Base-by-base conservation (phyloP, 2,113 vertebrate species). In the Seriola dumerili region DNA sequence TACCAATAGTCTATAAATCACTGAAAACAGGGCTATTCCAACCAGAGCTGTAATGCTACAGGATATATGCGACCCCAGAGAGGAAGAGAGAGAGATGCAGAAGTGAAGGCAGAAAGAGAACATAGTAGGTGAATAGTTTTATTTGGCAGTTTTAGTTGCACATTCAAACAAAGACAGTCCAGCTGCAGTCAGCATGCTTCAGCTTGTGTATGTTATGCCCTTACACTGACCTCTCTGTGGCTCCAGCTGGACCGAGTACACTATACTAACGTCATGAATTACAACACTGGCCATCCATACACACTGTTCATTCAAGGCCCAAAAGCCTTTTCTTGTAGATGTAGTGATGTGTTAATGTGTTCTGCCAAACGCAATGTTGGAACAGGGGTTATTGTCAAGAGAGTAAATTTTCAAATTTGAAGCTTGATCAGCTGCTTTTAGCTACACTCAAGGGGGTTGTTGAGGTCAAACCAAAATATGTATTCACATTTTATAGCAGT, bases 11-110 rank as follows among this genome's bases (percentile, higher is more conserved):
- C 73, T 29, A 76, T 91, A 69, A 91, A 86, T 91, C 88, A 88
- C 1, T 12, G 13, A 29, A 67, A 83, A 68, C 81, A 19, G 69
- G 69, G 62, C 75, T 68, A 9, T 82, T 87, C 62, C 80, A 38
- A 50, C 12, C 85, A 10, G 42, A 73, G 78, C n/a, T 76, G 73
- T 76, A 68, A 69, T 19, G 73, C 79, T 74, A 11, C 72, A 74
- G 81, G 70, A 88, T 83, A 50, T 21, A 88, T 83, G 84, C n/a
- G 89, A 77, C 89, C 76, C 87, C 70, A 63, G 87, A 86, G 88
- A 80, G 78, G 80, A 70, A 63, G 69, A 61, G 76, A 21, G 50
- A 52, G 57, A 9, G 59, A 74, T 63, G 69, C 44, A 59, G 58
- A 6, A 40, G 75, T 48, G 12, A 36, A 76, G 63, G 58, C 64